Percentiles rank a stretch among this genome's conserved stretches.
phyloP scores from a whole-genome alignment of 2,113 vertebrate genomes.

The Odocoileus hemionus region DNA sequence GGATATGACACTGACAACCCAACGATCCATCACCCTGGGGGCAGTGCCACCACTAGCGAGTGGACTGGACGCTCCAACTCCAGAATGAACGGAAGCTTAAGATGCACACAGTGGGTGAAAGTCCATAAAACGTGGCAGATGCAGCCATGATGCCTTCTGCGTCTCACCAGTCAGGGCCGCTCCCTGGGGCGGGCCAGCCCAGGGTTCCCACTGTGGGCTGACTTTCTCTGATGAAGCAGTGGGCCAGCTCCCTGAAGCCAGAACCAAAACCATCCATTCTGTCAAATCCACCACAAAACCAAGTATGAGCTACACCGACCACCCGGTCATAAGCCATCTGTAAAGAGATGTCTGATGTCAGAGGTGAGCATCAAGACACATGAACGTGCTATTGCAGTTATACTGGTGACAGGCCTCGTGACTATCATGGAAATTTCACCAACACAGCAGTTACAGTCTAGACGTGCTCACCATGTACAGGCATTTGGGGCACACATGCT shows the following conservation, averaged over 20 bases:
- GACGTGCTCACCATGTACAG: neutral
- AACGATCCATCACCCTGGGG: neutral
- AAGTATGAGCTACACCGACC: neutral
- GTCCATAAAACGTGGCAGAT: neutral
- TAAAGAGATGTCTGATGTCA: neutral
- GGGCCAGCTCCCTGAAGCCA: neutral
- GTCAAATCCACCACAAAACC: no score
- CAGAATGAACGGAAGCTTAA: neutral
- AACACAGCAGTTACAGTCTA: rapidly evolving
- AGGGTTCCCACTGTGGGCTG: neutral
- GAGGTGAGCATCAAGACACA: neutral
- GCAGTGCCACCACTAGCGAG: rapidly evolving
- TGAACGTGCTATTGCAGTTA: rapidly evolving
- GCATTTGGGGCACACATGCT: neutral
- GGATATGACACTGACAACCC: neutral
- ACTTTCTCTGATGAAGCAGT: neutral
- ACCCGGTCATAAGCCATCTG: neutral
- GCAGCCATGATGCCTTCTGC: neutral
- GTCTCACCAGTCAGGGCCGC: neutral
- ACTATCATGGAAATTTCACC: no score
- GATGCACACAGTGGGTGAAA: neutral
- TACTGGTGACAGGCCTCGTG: neutral
- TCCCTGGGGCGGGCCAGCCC: neutral
- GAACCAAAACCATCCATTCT: neutral
- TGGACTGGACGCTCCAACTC: no score